phyloP scores from a whole-genome alignment of 1,140 invertebrate genomes.

The Aphaenogaster rudis region DNA sequence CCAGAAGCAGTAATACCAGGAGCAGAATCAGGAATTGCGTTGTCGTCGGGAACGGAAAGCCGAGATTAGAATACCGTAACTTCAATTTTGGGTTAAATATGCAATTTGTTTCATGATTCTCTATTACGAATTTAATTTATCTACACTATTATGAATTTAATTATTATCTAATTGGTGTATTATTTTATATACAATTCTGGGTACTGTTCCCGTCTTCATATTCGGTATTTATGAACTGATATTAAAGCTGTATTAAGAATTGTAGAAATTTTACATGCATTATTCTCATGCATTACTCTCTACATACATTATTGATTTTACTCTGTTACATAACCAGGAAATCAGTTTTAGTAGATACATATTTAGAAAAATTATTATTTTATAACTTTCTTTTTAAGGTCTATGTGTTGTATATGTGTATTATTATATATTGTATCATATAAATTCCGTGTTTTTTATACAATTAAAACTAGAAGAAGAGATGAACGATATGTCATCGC shows the following conservation, averaged over 20 bases:
- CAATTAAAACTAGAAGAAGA: neutral
- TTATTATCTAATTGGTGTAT: neutral
- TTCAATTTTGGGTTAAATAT: neutral
- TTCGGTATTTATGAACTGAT: neutral
- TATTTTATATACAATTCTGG: neutral
- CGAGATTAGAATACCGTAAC: neutral
- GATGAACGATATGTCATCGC: neutral
- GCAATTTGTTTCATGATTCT: neutral
- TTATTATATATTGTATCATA: neutral
- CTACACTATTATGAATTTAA: neutral
- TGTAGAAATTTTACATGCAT: neutral
- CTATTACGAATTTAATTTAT: neutral
- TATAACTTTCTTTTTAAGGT: too few relatives aligned
- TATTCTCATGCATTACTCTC: neutral
- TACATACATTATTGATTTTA: neutral
- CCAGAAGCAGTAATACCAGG: neutral
- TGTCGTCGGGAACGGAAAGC: neutral
- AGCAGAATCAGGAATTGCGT: neutral
- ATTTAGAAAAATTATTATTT: constrained; percentile 12
- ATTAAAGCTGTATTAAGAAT: neutral
- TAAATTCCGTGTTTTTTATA: neutral
- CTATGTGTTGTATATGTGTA: neutral
- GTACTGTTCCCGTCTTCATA: neutral
- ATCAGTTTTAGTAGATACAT: neutral
- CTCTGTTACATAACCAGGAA: neutral